Conservation (phyloP, 2,888 invertebrate species). For the Penaeus monodon region DNA sequence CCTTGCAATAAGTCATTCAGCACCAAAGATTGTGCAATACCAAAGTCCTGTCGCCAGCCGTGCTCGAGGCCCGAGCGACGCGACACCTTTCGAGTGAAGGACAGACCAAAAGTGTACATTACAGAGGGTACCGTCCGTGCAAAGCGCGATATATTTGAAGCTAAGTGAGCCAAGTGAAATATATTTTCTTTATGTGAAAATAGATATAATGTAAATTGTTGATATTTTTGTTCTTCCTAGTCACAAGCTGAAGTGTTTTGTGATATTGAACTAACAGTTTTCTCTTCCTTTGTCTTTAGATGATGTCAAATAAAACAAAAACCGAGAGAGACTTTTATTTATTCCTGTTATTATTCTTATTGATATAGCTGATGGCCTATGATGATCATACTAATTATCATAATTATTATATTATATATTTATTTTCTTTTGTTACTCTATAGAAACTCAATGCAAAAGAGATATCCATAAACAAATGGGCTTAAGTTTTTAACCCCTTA, state of each 20-base stretch:
- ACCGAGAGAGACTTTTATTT: conserved; percentile 2
- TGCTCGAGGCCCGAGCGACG: conserved; percentile 41
- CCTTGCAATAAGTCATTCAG: conserved; percentile 30
- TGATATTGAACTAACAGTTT: conserved; percentile 60
- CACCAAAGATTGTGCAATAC: conserved; percentile 66
- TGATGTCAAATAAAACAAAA: conserved; percentile 49
- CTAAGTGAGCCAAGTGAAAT: conserved; percentile 48
- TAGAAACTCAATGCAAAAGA: no score
- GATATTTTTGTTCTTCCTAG: conserved; percentile 57
- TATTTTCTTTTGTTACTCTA: no score
- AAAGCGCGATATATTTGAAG: conserved; percentile 85
- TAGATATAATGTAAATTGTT: conserved; percentile 28
- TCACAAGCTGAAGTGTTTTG: conserved; percentile 60
- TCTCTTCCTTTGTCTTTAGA: conserved; percentile 47
- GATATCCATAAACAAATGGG: no score
- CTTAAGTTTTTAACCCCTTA: no score
- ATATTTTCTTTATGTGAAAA: conserved; percentile 45
- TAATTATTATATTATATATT: no score
- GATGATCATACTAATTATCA: background rate
- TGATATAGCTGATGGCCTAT: background rate
- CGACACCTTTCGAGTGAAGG: conserved; percentile 55
- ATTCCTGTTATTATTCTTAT: background rate
- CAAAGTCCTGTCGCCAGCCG: conserved; percentile 47
- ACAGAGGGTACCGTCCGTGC: conserved; percentile 86
- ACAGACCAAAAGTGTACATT: conserved; percentile 63